Evolutionary conservation across 2,797 vertebrate genomes (phyloP), one percentile per base, ranked within the genome.

Genomic region (Diglossa cyanea): DNA sequence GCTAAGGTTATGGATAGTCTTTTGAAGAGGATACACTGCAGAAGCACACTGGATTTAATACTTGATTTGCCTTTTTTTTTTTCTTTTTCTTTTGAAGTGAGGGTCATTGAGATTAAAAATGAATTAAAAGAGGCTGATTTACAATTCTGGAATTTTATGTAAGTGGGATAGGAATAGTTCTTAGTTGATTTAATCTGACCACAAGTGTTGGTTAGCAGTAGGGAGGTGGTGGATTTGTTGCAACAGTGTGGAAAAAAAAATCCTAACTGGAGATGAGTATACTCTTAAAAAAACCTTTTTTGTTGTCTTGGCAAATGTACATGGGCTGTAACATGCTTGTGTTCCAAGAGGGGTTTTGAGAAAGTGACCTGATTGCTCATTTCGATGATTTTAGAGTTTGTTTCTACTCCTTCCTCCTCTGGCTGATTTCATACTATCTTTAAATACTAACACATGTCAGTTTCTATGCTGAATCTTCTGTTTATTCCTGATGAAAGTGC

Each of bases 161-260:
- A 93, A 84, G 66, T 2, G 1, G 51, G 37, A 31, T 66, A 93
- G 89, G 62, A 94, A 39, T 90, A 86, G 40, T 84, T 96, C 51
- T 92, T 91, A 78, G 72, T 45, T 95, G 85, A 80, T 94, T 88
- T 89, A 83, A 74, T 90, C 68, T 91, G 68, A 66, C 91, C 73
- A 84, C 51, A 81, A 35, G 21, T 70, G 54, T 75, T 93, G 75
- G 66, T 85, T 93, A 45, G 88, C 89, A 81, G 58, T 58, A 67
- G 26, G 50, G 81, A 94, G 65, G 48, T 74, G 61, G 48, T 91
- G 54, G 50, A 71, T 88, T 88, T 94, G 19, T 92, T 91, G 78
- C 58, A 66, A 37, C 24, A 81, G 10, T 12, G 15, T 66, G 57
- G 47, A 28, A 58, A 57, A 88, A 88, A 62, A 68, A 44, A 8